Evolutionary conservation across 1,140 invertebrate genomes (phyloP), one percentile per base, ranked within the genome.

Genomic region (Ditylenchus dipsaci): DNA sequence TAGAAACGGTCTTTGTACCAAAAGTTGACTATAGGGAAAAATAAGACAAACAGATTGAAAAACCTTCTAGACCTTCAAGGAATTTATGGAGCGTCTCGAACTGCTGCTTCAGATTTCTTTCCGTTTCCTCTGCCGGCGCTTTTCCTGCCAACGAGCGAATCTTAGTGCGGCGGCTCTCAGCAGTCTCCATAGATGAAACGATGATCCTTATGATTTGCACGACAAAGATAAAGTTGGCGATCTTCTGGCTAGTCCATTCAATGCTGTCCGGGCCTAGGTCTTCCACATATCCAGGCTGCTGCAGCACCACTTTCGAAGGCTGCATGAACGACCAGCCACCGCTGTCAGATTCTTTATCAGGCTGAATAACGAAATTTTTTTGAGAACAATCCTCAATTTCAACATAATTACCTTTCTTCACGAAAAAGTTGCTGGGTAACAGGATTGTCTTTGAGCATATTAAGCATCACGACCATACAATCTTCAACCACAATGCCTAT

Each of bases 351-450:
- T 88, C 79, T 94, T 91, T 73, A 97, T 93, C 79, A 93, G 95
- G 81, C 89, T 78, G 53, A 68, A 76, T 67, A 43, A 45, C 21
- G 27, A 63, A 53, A 8, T 7, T 5, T 38, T 5, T 11, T 3
- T 38, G 15, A 15, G 15, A 21, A 53, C n/a, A 15, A 7, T 5
- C 3, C 49, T 7, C 3, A 53, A 53, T 21, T 21, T 19, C 8
- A 15, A 7, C 3, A 53, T 7, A 53, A 5, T 26, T 21, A 80
- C 76, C 83, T 86, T 85, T 89, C 93, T 87, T 98, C 96, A 86
- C 95, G 93, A 81, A 99, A 98, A 82, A 95, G 95, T 81, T 93
- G 95, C 82, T 97, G 94, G 86, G 98, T 99, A 67, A 93, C 96
- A 5, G 91, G 88, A 83, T 99, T 99, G 78, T 93, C 94, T 78